These are phyloP conservation scores for Anticlea derivata DNA, from an alignment of 2,888 invertebrate species.

Conservation along the genomic window DNA sequence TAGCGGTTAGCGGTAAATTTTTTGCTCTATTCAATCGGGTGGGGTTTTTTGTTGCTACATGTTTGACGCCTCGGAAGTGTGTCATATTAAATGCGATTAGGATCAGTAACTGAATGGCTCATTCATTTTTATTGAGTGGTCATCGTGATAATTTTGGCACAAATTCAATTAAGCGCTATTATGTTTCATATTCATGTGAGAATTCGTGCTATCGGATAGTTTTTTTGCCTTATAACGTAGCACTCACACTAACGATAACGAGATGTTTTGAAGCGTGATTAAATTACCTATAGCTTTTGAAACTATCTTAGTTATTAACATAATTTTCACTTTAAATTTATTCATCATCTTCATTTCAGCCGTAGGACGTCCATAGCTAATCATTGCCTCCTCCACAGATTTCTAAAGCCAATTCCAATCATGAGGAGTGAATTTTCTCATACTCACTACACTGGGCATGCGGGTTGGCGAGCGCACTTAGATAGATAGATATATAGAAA, in stretches of 20 bases:
- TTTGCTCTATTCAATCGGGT: conserved; percentile 39
- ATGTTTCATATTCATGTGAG: conserved; percentile 28
- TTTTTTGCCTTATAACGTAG: conserved; percentile 2
- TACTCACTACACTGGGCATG: no score
- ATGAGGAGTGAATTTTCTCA: no score
- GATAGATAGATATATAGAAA: no score
- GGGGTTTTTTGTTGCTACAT: conserved; percentile 39
- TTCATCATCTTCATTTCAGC: no score
- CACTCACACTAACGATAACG: not conserved
- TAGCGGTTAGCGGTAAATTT: conserved; percentile 47
- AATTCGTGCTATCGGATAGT: conserved; percentile 16
- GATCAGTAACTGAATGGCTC: conserved; percentile 32
- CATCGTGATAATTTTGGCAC: conserved; percentile 35
- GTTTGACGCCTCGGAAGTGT: conserved; percentile 43
- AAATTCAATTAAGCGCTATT: conserved; percentile 38
- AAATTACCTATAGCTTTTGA: conserved; percentile 5
- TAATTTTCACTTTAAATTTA: no score
- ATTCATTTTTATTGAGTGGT: conserved; percentile 35
- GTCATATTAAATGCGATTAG: conserved; percentile 49
- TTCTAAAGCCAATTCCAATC: no score
- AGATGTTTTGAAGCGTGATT: not conserved
- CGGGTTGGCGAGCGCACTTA: no score
- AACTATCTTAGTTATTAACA: not conserved
- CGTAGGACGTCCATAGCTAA: no score
- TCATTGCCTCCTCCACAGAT: no score